These are phyloP conservation scores for Entomyzon cyanotis DNA, from an alignment of 2,113 vertebrate species.

Conservation along the genomic window DNA sequence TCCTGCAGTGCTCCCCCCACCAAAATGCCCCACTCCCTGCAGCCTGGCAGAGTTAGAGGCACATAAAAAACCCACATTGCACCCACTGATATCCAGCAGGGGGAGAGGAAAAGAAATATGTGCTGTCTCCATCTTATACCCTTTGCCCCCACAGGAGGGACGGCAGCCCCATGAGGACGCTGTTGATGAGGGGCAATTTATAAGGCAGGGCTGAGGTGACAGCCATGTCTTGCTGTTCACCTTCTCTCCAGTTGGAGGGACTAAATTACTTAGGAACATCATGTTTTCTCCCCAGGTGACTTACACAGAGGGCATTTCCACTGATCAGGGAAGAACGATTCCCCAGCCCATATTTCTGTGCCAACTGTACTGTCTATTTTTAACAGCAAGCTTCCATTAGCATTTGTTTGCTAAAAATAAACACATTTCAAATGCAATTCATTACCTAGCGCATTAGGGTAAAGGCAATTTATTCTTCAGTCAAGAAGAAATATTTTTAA, in stretches of 20 bases:
- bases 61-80: accelerated
- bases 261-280: background rate
- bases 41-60: background rate
- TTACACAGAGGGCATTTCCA: constrained; percentile 37
- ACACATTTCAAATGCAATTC: constrained; percentile 64
- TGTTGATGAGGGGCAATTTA: background rate
- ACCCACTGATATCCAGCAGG: background rate
- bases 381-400: constrained; percentile 57
- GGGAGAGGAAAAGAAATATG: background rate
- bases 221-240: background rate
- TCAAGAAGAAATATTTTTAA: constrained; percentile 63
- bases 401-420: constrained; percentile 74
- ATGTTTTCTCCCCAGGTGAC: background rate
- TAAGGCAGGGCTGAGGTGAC: background rate
- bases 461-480: constrained; percentile 63
- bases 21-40: background rate
- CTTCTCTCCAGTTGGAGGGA: background rate
- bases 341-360: background rate
- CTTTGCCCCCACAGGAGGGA: background rate
- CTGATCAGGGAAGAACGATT: constrained; percentile 38
- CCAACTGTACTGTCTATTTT: constrained; percentile 66
- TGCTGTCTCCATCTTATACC: accelerated
- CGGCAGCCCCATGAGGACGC: accelerated
- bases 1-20: background rate
- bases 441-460: constrained; percentile 34